These are phyloP conservation scores for Chanos chanos DNA, from an alignment of 2,797 vertebrate genomes.

Conservation along the genomic window DNA sequence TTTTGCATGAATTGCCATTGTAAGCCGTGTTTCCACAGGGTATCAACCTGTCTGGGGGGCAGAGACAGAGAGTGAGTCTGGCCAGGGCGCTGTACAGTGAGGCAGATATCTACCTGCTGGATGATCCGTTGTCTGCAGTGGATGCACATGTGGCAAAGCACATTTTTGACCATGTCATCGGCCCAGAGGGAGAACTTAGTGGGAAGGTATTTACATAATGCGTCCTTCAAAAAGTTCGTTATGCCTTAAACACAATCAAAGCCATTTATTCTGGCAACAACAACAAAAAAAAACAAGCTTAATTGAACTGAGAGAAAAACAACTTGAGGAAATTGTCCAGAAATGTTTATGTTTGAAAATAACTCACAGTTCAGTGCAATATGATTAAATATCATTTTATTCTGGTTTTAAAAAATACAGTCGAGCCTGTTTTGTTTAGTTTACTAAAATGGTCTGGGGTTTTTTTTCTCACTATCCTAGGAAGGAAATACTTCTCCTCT, in stretches of 20 bases:
- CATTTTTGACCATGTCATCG: constrained; percentile 93
- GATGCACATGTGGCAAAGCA: constrained; percentile 94
- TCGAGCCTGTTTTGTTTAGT: too few species aligned
- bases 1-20: not conserved
- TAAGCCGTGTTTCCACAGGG: constrained; percentile 68
- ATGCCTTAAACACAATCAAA: not conserved
- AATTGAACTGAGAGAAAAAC: too few species aligned
- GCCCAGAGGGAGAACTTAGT: constrained; percentile 83
- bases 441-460: too few species aligned
- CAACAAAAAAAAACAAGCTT: too few species aligned
- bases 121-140: constrained; percentile 93
- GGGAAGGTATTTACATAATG: constrained; percentile 78
- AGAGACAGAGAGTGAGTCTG: constrained; percentile 91
- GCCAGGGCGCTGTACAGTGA: constrained; percentile 89
- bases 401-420: too few species aligned
- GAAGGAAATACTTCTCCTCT: too few species aligned
- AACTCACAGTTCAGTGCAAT: too few species aligned
- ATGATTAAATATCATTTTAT: too few species aligned
- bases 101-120: constrained; percentile 85
- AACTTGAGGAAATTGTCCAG: too few species aligned
- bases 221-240: not conserved
- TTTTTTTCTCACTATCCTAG: too few species aligned
- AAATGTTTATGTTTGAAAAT: too few species aligned
- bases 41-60: constrained; percentile 95
- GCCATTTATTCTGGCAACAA: too few species aligned